A percentile compares a stretch with the other conserved stretches of the same genome.
Conservation (phyloP, 2,888 invertebrate genomes). For the Lordiphosa andalusiaca region DNA sequence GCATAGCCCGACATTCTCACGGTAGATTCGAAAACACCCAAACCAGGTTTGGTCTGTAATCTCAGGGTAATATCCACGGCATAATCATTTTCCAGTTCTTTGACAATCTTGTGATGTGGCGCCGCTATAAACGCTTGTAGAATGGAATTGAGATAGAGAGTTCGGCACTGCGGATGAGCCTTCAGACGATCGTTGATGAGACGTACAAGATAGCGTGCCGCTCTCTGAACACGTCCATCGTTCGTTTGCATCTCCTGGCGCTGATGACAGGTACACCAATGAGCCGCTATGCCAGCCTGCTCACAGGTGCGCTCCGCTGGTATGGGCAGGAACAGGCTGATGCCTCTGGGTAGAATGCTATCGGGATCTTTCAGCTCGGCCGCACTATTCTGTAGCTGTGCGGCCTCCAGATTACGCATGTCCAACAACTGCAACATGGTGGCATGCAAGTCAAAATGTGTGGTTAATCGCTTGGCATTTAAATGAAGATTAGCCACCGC, state of each 20-base stretch:
- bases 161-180: slow-evolving; percentile 85
- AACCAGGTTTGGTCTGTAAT: slow-evolving; percentile 81
- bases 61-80: slow-evolving; percentile 80
- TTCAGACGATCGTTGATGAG: slow-evolving; percentile 85
- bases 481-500: slow-evolving; percentile 84
- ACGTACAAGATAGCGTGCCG: slow-evolving; percentile 83
- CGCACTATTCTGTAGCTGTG: slow-evolving; percentile 75
- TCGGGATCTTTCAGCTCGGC: slow-evolving; percentile 58
- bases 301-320: slow-evolving; percentile 87
- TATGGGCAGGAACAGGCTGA: slow-evolving; percentile 89
- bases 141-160: slow-evolving; percentile 83
- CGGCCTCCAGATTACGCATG: slow-evolving; percentile 80
- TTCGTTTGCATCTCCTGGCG: slow-evolving; percentile 82
- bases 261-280: slow-evolving; percentile 94
- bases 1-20: slow-evolving; percentile 81
- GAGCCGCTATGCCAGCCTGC: slow-evolving; percentile 88
- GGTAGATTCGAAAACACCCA: slow-evolving; percentile 88
- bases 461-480: slow-evolving; percentile 87
- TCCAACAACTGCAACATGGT: slow-evolving; percentile 87
- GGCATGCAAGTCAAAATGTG: slow-evolving; percentile 91
- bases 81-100: slow-evolving; percentile 74
- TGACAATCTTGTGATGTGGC: slow-evolving; percentile 77
- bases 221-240: slow-evolving; percentile 82
- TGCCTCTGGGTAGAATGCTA: slow-evolving; percentile 82
- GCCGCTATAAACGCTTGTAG: slow-evolving; percentile 85